Evolutionary conservation across 2,113 vertebrate species (phyloP), one percentile per base, ranked within the genome.

Genomic region (Spea bombifrons): DNA sequence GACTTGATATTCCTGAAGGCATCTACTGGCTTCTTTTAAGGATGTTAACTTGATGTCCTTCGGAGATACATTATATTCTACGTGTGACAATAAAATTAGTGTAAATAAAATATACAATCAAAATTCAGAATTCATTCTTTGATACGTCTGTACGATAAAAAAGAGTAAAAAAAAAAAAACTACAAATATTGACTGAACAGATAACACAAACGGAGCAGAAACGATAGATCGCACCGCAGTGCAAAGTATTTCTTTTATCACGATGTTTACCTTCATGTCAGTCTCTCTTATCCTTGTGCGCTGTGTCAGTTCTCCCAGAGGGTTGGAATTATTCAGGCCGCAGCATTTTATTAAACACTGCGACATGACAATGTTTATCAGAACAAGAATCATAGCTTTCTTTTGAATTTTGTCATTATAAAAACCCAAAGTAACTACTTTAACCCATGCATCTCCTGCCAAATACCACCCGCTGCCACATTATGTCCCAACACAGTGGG

Each of bases 101-200:
- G 55, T 5, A 59, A 59, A 13, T 59, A 13, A 59, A 8, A 30
- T 5, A 64, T 17, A 9, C 0, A 5, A 64, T 64, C 61, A 5
- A 64, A 3, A 64, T 64, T 30, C 61, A 17, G 2, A 64, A 64
- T 16, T 7, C 61, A 64, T 17, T 17, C 46, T 48, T 9, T 68
- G 46, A 68, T 68, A 68, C 5, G 48, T 47, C 52, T 3, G 57
- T 59, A 59, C 52, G 59, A 59, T 57, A 46, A 15, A 30, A 73
- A 57, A 12, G 10, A 70, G 6, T 13, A 46, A 50, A 50, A n/a
- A 69, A 57, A 59, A 17, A 59, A 5, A 52, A 46, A 10, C 52
- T 46, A 17, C 52, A 59, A 73, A 71, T 71, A 53, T 71, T 73
- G 71, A 73, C 71, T 59, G 12, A 74, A 64, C 13, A 63, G 72